These are phyloP conservation scores for Nibea coibor DNA, from an alignment of 2,113 vertebrate genomes.

Conservation along the genomic window DNA sequence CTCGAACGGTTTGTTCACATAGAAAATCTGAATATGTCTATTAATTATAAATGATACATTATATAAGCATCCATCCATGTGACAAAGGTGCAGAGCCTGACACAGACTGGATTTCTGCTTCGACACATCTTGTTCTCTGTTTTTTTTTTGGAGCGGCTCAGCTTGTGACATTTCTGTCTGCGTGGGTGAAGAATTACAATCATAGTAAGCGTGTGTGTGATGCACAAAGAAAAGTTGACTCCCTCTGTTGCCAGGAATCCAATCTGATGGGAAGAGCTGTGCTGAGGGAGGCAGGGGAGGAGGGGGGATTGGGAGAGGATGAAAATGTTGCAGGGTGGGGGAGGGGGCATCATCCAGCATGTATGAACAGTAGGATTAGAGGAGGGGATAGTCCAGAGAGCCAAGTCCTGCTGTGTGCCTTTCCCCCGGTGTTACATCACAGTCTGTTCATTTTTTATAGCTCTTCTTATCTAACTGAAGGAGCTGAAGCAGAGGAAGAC, in stretches of 20 bases:
- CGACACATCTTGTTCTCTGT: background rate
- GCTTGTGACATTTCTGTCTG: conserved; percentile 30
- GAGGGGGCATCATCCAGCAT: conserved; percentile 49
- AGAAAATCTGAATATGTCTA: background rate
- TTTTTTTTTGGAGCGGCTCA: background rate
- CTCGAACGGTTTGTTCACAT: background rate
- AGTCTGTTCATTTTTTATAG: background rate
- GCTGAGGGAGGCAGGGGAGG: background rate
- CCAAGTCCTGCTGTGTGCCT: conserved; percentile 8
- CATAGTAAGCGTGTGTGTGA: background rate
- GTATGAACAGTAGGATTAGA: conserved; percentile 65
- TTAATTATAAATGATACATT: conserved; percentile 48
- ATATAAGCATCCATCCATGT: background rate
- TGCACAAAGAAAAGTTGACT: conserved; percentile 33
- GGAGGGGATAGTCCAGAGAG: background rate
- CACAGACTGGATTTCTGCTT: conserved; percentile 3
- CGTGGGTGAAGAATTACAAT: conserved; percentile 16
- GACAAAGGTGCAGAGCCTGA: background rate
- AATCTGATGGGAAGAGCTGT: conserved; percentile 7
- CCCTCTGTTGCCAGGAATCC: conserved; percentile 24
- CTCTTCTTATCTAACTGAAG: conserved; percentile 2
- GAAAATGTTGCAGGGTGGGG: conserved; percentile 30
- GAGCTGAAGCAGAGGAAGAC: background rate
- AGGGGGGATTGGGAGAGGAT: conserved; percentile 7
- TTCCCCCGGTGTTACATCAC: conserved; percentile 49